Percentiles rank a stretch among this genome's conserved stretches.
Conservation (phyloP, 2,888 invertebrate genomes). For the Leptopterna dolabrata region DNA sequence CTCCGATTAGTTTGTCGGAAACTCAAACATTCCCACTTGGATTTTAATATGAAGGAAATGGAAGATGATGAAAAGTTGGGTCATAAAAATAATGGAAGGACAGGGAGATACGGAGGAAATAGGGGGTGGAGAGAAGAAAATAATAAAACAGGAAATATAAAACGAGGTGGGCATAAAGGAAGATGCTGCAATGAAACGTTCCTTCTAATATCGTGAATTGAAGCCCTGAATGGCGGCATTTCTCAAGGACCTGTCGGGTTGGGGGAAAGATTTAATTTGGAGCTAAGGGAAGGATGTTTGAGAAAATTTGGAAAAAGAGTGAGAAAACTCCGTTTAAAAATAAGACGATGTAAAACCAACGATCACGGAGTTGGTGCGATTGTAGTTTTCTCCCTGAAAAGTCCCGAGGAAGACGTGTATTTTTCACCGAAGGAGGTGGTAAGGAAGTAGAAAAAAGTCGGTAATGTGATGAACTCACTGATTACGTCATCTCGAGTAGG, state of each 20-base stretch:
- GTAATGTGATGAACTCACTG: slow-evolving; percentile 13
- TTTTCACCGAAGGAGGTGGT: background rate
- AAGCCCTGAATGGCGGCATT: background rate
- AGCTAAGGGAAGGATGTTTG: background rate
- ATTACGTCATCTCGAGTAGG: background rate
- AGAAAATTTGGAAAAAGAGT: background rate
- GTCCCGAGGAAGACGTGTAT: background rate
- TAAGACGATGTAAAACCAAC: background rate
- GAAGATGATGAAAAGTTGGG: background rate
- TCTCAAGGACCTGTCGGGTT: background rate
- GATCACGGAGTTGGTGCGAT: background rate
- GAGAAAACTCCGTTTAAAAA: background rate
- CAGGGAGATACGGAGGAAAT: slow-evolving; percentile 13
- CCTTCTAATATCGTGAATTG: slow-evolving; percentile 4
- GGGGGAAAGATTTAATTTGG: background rate
- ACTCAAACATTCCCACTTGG: background rate
- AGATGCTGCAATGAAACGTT: slow-evolving; percentile 5
- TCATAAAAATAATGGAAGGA: background rate
- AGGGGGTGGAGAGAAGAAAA: background rate
- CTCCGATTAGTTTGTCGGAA: background rate
- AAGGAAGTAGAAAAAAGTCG: background rate
- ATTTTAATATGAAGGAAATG: background rate
- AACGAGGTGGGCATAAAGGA: background rate
- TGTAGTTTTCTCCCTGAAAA: background rate
- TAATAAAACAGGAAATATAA: slow-evolving; percentile 4